Evolutionary conservation across 2,888 invertebrate genomes (phyloP), one percentile per base, ranked within the genome.

Genomic region (Synergus laeviventris): DNA sequence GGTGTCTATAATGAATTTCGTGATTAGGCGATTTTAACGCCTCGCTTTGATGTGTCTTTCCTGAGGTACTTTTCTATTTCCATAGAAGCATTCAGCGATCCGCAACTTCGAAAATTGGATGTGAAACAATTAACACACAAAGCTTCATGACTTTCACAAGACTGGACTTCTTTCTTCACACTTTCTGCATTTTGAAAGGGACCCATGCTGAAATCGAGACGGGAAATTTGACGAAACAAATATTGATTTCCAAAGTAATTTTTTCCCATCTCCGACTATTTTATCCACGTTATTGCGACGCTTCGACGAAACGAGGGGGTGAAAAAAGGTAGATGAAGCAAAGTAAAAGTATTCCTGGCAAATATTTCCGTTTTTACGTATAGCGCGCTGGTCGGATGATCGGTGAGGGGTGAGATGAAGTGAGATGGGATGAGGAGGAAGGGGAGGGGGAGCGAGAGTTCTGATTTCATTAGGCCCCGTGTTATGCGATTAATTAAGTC

Each of bases 401-500:
- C 78, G 81, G 75, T 81, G 81, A 82, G 82, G 83, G 83, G 81
- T 66, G 76, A 79, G 75, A 78, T 74, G 79, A 80, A 77, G 77
- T 81, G 74, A 74, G 78, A 81, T 39, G 77, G 77, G 76, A 66
- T 21, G 54, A 60, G 73, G 74, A 56, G 64, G 60, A 59, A 74
- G 76, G 66, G 73, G 45, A 62, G 73, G 78, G 83, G 81, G 86
- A 86, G 87, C 83, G 86, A 86, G 87, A 87, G 88, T 88, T 89
- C 89, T 90, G 91, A 91, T 91, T 91, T 91, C 90, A 91, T 91
- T 91, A 91, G 90, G 90, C 86, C 85, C 89, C 87, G 91, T 90
- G 91, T 91, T 91, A 91, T 90, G 90, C 91, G 90, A 91, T 91
- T 91, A 91, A 91, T 91, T 91, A 91, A 91, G 90, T 91, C 90